Conservation (phyloP, 1,140 invertebrate genomes). For the Oscheius sp. region DNA sequence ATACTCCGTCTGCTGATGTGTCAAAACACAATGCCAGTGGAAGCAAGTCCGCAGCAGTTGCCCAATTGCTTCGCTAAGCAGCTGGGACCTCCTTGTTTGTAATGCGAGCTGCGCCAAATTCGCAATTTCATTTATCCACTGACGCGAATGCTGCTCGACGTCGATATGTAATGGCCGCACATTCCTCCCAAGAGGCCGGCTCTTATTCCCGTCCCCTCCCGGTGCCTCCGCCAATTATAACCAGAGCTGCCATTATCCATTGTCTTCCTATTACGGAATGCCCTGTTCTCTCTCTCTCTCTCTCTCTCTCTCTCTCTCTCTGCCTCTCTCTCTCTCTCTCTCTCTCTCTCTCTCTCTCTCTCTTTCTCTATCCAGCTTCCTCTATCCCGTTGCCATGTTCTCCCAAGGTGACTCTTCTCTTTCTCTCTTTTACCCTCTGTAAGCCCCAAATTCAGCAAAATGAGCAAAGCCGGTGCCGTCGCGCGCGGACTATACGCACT, state of each 20-base stretch:
- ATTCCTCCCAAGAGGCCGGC: slow-evolving; percentile 1
- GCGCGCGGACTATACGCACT: slow-evolving; percentile 32
- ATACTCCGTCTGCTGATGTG: too few species aligned
- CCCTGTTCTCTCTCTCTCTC: background rate
- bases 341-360: background rate
- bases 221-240: background rate
- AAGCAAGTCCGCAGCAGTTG: too few species aligned
- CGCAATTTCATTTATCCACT: slow-evolving; percentile 6
- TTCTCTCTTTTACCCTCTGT: background rate
- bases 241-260: background rate
- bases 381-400: background rate
- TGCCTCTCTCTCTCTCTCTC: background rate
- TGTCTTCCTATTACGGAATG: background rate
- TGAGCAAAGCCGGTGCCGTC: slow-evolving; percentile 30
- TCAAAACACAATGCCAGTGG: too few species aligned
- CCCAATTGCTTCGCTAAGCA: too few species aligned
- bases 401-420: background rate
- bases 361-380: background rate
- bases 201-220: background rate
- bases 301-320: background rate
- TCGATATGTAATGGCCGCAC: slow-evolving; percentile 4
- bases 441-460: slow-evolving; percentile 2
- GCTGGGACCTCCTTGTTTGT: too few species aligned
- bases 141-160: background rate
- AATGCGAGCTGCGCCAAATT: background rate